Base-by-base conservation (phyloP, 2,797 vertebrate genomes). In the Perodicticus potto region DNA sequence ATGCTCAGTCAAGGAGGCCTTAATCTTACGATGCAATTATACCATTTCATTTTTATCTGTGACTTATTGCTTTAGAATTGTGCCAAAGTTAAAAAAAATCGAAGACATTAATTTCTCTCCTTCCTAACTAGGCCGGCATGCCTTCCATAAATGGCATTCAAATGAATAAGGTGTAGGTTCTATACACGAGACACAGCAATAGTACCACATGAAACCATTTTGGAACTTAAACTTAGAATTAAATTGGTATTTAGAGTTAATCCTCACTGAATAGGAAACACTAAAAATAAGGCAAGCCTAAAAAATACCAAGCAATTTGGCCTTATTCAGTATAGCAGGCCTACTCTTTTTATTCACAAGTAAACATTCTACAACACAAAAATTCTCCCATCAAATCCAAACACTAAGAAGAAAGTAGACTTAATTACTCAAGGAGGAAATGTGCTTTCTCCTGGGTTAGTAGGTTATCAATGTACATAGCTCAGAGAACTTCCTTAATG, bases 31-130 rank as follows among this genome's bases (percentile, higher is more conserved):
- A 83, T 94, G 86, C 70, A 93, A 88, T 14, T 29, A 89, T 82
- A 94, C 34, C 37, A 81, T 93, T 0, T 89, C 45, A 67, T 45
- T 96, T 98, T 96, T 34, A 63, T 77, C 94, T 93, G 37, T 81
- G 96, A 95, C 97, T 96, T 97, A 95, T 59, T 94, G 87, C 96
- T 95, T 77, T 91, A 97, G 90, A 97, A 34, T 69, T 78, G 90
- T 96, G 96, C 93, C 94, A 70, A 86, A 96, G 93, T 97, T 93
- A 97, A 82, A 69, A 34, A 0, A 0, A 80, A 96, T 61, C 96
- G 97, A 97, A 95, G 89, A 81, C 91, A 82, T 37, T 85, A 96
- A 94, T 82, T 89, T 94, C 74, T 94, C 65, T 80, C 85, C 93
- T 96, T 94, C 88, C 93, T 96, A 95, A 96, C 96, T 94, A 98